Percentiles rank a stretch among this genome's conserved stretches.
These are phyloP conservation scores for Meloidogyne hapla DNA, from an alignment of 1,140 invertebrate species.

Conservation along the genomic window DNA sequence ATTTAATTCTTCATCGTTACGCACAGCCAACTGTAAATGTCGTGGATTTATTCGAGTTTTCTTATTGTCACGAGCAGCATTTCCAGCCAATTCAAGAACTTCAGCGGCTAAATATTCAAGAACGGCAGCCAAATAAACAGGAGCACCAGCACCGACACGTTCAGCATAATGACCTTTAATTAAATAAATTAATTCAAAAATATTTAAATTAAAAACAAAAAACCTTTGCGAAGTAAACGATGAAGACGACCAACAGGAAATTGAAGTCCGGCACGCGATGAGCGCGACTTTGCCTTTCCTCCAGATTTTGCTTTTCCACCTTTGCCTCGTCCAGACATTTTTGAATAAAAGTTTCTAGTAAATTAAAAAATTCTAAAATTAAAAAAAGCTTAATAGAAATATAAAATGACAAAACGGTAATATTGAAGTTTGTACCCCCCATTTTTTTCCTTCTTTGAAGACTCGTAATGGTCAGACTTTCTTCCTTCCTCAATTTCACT, in stretches of 20 bases:
- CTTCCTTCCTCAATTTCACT: too few relatives aligned
- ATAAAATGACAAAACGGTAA: too few relatives aligned
- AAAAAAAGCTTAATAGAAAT: too few relatives aligned
- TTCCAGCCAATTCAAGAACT: constrained; percentile 73
- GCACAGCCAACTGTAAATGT: constrained; percentile 66
- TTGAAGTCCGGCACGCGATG: constrained; percentile 72
- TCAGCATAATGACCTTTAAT: constrained; percentile 71
- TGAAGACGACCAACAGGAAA: constrained; percentile 76
- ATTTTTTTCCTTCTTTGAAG: too few relatives aligned
- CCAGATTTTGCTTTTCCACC: constrained; percentile 54
- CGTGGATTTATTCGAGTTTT: constrained; percentile 75
- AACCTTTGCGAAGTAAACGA: constrained; percentile 71
- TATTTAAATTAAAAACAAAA: too few relatives aligned
- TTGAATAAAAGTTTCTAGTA: constrained; percentile 3
- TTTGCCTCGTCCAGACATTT: constrained; percentile 53
- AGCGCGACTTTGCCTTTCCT: constrained; percentile 69
- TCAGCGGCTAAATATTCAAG: constrained; percentile 72
- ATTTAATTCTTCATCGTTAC: constrained; percentile 42
- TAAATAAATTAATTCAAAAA: constrained; percentile 62
- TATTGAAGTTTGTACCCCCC: too few relatives aligned
- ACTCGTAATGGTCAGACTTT: too few relatives aligned
- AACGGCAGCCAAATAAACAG: constrained; percentile 74
- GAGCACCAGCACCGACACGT: constrained; percentile 73
- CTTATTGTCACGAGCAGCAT: constrained; percentile 68
- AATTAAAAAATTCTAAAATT: background rate